Base-by-base conservation (phyloP, 2,113 vertebrate genomes). In the Ciconia maguari region DNA sequence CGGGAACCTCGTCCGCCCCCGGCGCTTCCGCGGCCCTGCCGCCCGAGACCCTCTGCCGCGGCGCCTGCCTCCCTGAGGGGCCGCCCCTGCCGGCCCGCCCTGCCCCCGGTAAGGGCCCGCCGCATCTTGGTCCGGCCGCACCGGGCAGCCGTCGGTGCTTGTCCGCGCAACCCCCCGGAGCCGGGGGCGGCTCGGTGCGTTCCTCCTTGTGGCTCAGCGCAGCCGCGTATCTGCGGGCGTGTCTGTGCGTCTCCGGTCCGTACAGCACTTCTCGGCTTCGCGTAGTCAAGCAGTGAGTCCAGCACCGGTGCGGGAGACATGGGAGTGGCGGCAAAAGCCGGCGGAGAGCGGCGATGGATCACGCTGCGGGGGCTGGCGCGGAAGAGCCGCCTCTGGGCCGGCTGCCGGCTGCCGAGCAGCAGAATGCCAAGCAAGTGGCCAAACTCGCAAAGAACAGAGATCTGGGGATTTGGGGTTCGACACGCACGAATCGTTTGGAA, bases 391-490 rank as follows among this genome's bases (percentile, higher is more conserved):
- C 12, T 6, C 19, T 3, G 7, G 6, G 3, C 69, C 41, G 24
- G 2, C 36, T 9, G 62, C 51, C 66, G 7, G 11, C 64, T 5
- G 52, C 65, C 41, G 3, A 7, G 52, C 52, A 5, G 18, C 5
- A 11, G 5, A 4, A 2, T 6, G 11, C 30, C 60, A 3, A 7
- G 6, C 8, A 4, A 41, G 70, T 8, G 49, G 0, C 22, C 46
- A 7, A 6, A 13, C 10, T 13, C 5, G 7, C 15, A 2, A 6
- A 6, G 4, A 12, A 11, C 3, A 2, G 22, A 3, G 14, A 9
- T 0, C 1, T 12, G 48, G 26, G 29, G 11, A 11, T 24, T 3
- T 12, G 46, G 34, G 27, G 5, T 12, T 5, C 16, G 16, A 8
- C n/a, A 12, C 18, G 3, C 42, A 27, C 11, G 0, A 11, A 3